Percentiles rank a stretch among this genome's conserved stretches.
phyloP scores from a whole-genome alignment of 2,113 vertebrate genomes.

The Capreolus pygargus region DNA sequence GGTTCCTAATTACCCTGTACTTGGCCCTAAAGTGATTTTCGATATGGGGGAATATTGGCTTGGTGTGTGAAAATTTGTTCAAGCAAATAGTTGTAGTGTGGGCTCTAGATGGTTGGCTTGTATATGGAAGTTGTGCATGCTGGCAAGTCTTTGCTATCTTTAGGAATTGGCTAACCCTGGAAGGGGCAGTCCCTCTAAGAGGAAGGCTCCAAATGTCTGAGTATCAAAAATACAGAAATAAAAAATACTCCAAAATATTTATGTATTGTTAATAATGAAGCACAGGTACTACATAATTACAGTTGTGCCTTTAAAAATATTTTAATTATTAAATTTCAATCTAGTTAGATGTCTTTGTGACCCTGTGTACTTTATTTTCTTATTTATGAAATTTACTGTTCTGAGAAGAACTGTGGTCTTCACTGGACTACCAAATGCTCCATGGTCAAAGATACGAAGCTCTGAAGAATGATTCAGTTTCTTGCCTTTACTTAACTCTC shows the following conservation, averaged over 20 bases:
- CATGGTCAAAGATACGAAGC: background rate
- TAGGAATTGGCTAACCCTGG: background rate
- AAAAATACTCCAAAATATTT: background rate
- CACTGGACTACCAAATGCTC: background rate
- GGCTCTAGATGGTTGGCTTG: background rate
- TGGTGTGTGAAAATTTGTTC: background rate
- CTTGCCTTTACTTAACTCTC: background rate
- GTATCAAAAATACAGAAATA: background rate
- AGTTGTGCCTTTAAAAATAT: background rate
- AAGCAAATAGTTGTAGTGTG: background rate
- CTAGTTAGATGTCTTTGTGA: background rate
- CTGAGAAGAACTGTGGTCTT: background rate
- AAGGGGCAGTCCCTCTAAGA: background rate
- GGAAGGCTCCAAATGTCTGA: background rate
- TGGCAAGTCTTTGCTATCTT: background rate
- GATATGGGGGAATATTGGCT: background rate
- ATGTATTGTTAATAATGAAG: background rate
- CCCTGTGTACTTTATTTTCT: background rate
- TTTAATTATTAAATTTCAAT: background rate
- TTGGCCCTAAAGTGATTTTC: background rate
- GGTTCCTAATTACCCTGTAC: background rate
- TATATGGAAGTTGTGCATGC: background rate
- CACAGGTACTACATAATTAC: background rate
- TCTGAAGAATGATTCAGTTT: background rate
- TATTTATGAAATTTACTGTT: background rate